Conservation (phyloP, 2,113 vertebrate species). For the Hylia prasina region DNA sequence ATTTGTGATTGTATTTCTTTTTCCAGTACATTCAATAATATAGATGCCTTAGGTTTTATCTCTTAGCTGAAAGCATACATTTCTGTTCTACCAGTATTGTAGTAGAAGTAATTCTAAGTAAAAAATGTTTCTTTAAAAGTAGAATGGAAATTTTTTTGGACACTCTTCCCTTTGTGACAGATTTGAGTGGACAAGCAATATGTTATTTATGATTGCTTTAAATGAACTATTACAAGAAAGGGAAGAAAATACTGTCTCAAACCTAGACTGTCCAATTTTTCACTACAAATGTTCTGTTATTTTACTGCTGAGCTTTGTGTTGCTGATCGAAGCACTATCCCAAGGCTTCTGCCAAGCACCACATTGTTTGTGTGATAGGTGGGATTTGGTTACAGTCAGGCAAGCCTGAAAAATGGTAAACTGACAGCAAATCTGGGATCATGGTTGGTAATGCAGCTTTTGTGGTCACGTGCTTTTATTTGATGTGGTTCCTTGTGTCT, state of each 20-base stretch:
- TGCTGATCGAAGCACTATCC: slow-evolving; percentile 68
- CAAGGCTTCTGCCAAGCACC: slow-evolving; percentile 59
- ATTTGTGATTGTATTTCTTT: background rate
- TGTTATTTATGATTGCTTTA: background rate
- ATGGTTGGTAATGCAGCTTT: slow-evolving; percentile 64
- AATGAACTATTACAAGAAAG: background rate
- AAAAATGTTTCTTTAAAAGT: background rate
- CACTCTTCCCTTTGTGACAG: background rate
- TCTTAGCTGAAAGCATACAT: background rate
- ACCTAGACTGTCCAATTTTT: slow-evolving; percentile 3
- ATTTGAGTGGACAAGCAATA: background rate
- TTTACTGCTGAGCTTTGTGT: slow-evolving; percentile 45
- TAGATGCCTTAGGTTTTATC: background rate
- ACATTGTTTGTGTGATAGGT: slow-evolving; percentile 60
- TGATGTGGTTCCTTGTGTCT: slow-evolving; percentile 74
- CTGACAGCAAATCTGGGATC: slow-evolving; percentile 53
- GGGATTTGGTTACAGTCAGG: slow-evolving; percentile 63
- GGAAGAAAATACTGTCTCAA: background rate
- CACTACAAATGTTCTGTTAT: slow-evolving; percentile 29
- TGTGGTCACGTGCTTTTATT: slow-evolving; percentile 74
- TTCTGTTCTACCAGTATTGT: background rate
- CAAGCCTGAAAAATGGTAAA: slow-evolving; percentile 69
- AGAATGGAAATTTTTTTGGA: background rate
- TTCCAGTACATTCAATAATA: background rate
- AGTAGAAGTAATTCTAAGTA: background rate